Base-by-base conservation (phyloP, 2,113 vertebrate genomes). In the Siphamia tubifer region DNA sequence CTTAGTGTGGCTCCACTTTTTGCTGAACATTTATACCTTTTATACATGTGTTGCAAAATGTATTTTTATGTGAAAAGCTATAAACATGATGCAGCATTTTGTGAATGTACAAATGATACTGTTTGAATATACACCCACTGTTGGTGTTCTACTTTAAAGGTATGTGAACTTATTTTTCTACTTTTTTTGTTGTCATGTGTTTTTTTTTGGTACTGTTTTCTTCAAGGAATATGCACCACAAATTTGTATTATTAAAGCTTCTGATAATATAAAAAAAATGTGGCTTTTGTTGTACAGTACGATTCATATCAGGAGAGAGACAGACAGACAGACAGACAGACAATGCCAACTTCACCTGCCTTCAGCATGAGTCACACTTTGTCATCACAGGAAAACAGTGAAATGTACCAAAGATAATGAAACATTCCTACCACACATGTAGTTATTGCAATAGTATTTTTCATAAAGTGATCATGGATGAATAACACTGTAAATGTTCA, bases 101-200 rank as follows among this genome's bases (percentile, higher is more conserved):
- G 51, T 79, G 78, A 87, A 81, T 83, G 84, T 86, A 68, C 72
- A 19, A 69, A 31, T 47, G 1, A 6, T 63, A 20, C 66, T 51
- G 19, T 73, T 31, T 45, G 24, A 63, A 28, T 74, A 23, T 55
- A 52, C n/a, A 5, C 5, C 25, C 10, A 30, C 2, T 56, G 10
- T 52, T 51, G 17, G 1, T 16, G 10, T 21, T 72, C 10, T 20
- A 36, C n/a, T 72, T 56, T 56, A 8, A 64, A 24, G 42, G 20
- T 84, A 64, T 66, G 58, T 77, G 17, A 71, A 68, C 60, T 20
- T 87, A 81, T 80, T 90, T 87, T 90, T 89, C 48, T 86, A 88
- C 57, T 68, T 64, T 70, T 65, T 10, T 61, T 69, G 9, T n/a
- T n/a, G n/a, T n/a, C n/a, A n/a, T 70, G 43, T 45, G 16, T 36